Evolutionary conservation across 2,113 vertebrate genomes (phyloP).

Genomic region (Pithys albifrons): DNA sequence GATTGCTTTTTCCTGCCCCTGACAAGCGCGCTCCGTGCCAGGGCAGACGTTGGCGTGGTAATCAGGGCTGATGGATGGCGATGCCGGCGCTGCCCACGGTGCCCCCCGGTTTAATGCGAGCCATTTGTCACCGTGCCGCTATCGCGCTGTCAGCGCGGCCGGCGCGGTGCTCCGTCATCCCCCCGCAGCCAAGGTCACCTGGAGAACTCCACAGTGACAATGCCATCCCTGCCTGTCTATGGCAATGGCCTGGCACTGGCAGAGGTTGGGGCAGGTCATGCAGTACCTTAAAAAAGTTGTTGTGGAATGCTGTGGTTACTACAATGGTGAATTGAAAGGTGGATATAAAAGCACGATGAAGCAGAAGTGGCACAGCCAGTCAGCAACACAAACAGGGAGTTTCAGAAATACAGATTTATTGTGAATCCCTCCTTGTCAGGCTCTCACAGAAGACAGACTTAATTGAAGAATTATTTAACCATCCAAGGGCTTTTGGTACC

Average conservation of each 20-base stretch:
- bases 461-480: neutral
- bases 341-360: neutral
- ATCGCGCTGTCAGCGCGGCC: conserved; percentile 80
- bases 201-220: conserved; percentile 67
- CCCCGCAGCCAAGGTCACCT: conserved; percentile 84
- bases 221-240: conserved; percentile 53
- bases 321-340: neutral
- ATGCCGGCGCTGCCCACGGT: conserved; percentile 78
- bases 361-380: neutral
- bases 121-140: conserved; percentile 83
- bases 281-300: neutral
- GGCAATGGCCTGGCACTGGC: conserved; percentile 13
- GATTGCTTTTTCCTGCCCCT: conserved; percentile 84
- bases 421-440: neutral
- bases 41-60: conserved; percentile 82
- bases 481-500: neutral
- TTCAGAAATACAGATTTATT: neutral
- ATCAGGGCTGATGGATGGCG: conserved; percentile 91
- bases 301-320: neutral
- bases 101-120: conserved; percentile 83
- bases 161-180: conserved; percentile 80
- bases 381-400: neutral
- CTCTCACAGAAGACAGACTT: neutral
- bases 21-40: conserved; percentile 83
- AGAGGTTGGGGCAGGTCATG: too few relatives aligned